phyloP scores from a whole-genome alignment of 2,113 vertebrate genomes.

The Taxidea taxus region DNA sequence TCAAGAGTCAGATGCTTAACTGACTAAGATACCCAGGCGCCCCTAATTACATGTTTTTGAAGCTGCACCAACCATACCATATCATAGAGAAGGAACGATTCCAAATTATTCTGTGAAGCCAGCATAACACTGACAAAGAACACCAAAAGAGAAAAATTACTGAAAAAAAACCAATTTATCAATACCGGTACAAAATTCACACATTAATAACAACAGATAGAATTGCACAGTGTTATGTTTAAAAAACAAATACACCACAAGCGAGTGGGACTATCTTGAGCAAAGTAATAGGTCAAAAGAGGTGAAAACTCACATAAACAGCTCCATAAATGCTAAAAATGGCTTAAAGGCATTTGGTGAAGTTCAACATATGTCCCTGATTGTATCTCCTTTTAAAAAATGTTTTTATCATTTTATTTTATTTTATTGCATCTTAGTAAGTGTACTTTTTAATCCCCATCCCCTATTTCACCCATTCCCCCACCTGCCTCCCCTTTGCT shows the following conservation, averaged over 20 bases:
- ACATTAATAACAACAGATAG: not conserved
- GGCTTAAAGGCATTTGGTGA: not conserved
- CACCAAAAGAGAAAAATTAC: not conserved
- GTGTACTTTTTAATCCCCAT: not conserved
- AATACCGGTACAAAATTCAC: constrained; percentile 1
- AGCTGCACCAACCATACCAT: not conserved
- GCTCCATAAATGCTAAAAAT: not conserved
- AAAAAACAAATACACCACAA: not conserved
- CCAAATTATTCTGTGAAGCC: not conserved
- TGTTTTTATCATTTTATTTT: not conserved
- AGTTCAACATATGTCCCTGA: not conserved
- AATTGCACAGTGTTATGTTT: not conserved
- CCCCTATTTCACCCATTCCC: not conserved
- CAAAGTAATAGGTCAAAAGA: not conserved
- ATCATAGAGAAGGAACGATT: not conserved
- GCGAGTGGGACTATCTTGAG: not conserved
- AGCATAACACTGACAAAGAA: not conserved
- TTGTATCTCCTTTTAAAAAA: not conserved
- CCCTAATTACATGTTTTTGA: not conserved
- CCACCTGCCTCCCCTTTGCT: not conserved
- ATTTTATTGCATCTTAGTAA: not conserved
- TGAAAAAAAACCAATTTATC: not conserved
- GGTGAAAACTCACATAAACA: not conserved
- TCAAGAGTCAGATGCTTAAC: not conserved
- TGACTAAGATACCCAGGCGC: not conserved